These are phyloP conservation scores for Psilopogon haemacephalus DNA, from an alignment of 2,113 vertebrate species.

Conservation along the genomic window DNA sequence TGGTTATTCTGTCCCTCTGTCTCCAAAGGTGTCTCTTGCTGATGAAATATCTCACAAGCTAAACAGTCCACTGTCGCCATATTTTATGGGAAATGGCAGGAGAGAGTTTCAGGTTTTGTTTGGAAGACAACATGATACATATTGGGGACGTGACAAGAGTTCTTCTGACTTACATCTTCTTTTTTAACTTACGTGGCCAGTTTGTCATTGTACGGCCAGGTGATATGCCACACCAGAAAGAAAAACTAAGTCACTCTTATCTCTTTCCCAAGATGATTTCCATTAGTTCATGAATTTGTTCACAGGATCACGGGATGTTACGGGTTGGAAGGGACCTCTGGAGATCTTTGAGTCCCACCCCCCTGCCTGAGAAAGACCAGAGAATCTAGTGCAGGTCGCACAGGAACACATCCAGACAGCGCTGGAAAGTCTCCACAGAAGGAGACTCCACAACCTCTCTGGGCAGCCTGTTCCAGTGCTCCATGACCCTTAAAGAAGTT, in stretches of 20 bases:
- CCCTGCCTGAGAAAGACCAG: no score
- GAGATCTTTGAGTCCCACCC: no score
- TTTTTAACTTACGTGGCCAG: not conserved
- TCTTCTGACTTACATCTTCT: slow-evolving; percentile 20
- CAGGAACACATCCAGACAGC: no score
- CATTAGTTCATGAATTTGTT: not conserved
- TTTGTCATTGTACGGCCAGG: not conserved
- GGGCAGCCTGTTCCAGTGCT: no score
- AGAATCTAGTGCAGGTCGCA: no score
- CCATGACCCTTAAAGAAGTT: no score
- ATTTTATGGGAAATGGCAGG: slow-evolving; percentile 41
- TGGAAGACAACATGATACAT: slow-evolving; percentile 27
- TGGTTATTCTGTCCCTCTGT: slow-evolving; percentile 30
- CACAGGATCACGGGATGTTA: no score
- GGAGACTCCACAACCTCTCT: no score
- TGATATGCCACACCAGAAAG: slow-evolving; percentile 1
- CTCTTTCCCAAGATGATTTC: not conserved
- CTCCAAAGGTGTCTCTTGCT: slow-evolving; percentile 14
- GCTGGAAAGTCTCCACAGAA: no score
- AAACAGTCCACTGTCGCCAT: slow-evolving; percentile 42
- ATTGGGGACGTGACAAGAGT: slow-evolving; percentile 40
- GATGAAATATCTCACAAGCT: slow-evolving; percentile 62
- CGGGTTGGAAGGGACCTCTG: no score
- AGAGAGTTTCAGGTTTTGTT: not conserved
- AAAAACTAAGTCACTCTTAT: not conserved